phyloP scores from a whole-genome alignment of 2,113 vertebrate genomes.

The Tympanuchus pallidicinctus region DNA sequence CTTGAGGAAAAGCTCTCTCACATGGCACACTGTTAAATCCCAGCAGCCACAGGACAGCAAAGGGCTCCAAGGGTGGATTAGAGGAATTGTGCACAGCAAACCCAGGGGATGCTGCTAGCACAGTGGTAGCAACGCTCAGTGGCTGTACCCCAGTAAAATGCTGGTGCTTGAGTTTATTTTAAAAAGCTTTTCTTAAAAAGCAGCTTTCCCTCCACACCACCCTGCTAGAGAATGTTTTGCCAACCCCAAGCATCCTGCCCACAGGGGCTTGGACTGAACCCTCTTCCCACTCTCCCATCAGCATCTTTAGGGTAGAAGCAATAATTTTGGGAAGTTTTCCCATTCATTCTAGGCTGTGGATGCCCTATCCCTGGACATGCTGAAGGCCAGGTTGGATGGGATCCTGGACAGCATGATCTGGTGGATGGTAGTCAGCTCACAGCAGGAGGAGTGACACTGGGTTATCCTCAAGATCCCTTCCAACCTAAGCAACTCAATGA shows the following conservation, averaged over 20 bases:
- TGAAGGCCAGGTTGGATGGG: no score
- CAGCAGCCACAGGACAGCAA: fast-evolving
- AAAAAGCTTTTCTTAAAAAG: background rate
- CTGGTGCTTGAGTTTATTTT: background rate
- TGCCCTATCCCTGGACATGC: no score
- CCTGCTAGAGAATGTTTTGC: background rate
- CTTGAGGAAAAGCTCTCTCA: slow-evolving; percentile 41
- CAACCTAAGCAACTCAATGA: no score
- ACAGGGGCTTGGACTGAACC: background rate
- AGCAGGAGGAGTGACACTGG: no score
- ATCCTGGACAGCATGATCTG: no score
- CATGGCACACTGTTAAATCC: background rate
- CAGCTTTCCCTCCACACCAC: fast-evolving
- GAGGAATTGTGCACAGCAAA: background rate
- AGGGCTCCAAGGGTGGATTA: background rate
- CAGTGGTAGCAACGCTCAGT: background rate
- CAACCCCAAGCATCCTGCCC: background rate
- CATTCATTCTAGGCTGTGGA: background rate
- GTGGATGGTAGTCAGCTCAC: no score
- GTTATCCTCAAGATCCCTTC: no score
- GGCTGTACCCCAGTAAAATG: background rate
- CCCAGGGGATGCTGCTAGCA: background rate
- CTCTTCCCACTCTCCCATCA: background rate
- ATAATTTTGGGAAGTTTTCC: background rate
- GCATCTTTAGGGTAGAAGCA: background rate